Evolutionary conservation across 2,113 vertebrate species (phyloP), one percentile per base, ranked within the genome.

Genomic region (Dipodomys ordii): DNA sequence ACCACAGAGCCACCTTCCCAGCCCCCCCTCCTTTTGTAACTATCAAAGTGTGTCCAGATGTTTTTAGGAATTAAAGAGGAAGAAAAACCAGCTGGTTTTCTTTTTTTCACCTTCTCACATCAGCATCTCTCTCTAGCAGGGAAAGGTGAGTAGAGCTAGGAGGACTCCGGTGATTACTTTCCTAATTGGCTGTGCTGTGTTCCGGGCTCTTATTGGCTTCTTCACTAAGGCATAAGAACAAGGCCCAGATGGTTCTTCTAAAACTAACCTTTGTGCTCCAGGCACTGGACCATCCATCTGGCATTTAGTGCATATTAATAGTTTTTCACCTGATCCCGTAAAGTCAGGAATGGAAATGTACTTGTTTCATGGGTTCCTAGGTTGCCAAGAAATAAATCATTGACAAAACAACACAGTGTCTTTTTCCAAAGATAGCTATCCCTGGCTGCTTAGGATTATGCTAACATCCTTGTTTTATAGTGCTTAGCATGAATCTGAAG

Each of bases 251-350:
- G 88, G 93, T 81, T 84, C 73, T 57, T 96, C 82, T 74, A 81
- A 95, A 82, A 16, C 93, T 96, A 95, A 90, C 78, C 88, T 85
- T 96, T 69, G 49, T 73, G 92, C 96, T 64, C 68, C 39, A 93
- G 67, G 74, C 83, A 73, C 95, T 68, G n/a, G 44, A 79, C 92
- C 86, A 85, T 96, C 95, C 91, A 97, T 96, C 96, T 97, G 95
- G 78, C 97, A 83, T 97, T 97, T 95, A 84, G 89, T 90, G 57
- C 72, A 89, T 97, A 95, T 96, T 97, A 96, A 97, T 80, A 96
- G 93, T 88, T 83, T 77, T 95, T 87, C 96, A 97, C 80, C 78
- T 77, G 92, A 95, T 60, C 74, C 89, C 83, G 76, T 88, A 77
- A 96, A 91, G 83, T 23, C 94, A 87, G 91, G 87, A 93, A 84